A percentile compares a stretch with the other conserved stretches of the same genome.
Conservation (phyloP, 35 echinoderm and acorn worm species). For the Eucidaris tribuloides region DNA sequence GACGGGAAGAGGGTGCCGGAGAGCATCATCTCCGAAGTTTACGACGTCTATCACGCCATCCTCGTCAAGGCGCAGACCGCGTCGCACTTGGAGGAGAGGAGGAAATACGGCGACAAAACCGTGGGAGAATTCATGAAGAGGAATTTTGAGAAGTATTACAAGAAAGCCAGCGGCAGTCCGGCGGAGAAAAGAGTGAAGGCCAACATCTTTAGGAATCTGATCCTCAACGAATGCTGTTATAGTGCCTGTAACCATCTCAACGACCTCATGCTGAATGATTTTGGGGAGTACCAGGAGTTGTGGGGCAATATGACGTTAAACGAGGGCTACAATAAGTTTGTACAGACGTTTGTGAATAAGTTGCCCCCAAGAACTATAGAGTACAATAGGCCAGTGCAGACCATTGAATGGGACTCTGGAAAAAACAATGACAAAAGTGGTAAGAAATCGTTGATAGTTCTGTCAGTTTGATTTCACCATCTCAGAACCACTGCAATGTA, state of each 20-base stretch:
- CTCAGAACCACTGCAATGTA: too few species aligned
- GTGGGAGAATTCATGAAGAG: slow-evolving; percentile 8
- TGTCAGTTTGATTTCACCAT: too few species aligned
- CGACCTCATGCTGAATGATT: slow-evolving; percentile 30
- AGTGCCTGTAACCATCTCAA: slow-evolving; percentile 15
- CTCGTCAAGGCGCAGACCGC: neutral
- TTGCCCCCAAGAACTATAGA: neutral
- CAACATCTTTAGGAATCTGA: neutral
- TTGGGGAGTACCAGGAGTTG: slow-evolving; percentile 32
- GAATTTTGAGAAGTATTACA: neutral
- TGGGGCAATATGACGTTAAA: neutral
- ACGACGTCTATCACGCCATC: neutral
- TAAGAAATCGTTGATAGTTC: too few species aligned
- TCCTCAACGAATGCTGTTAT: slow-evolving; percentile 22
- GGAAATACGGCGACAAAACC: neutral
- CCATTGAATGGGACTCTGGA: neutral
- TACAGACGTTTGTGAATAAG: slow-evolving; percentile 7
- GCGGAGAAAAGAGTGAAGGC: neutral
- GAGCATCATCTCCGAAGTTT: neutral
- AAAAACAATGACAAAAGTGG: neutral
- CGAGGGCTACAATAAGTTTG: slow-evolving; percentile 18
- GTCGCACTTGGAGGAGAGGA: neutral
- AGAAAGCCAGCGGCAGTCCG: neutral
- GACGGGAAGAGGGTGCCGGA: neutral
- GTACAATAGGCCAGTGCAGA: neutral